phyloP scores from a whole-genome alignment of 1,140 invertebrate species.

The Muscidifurax raptorellus region DNA sequence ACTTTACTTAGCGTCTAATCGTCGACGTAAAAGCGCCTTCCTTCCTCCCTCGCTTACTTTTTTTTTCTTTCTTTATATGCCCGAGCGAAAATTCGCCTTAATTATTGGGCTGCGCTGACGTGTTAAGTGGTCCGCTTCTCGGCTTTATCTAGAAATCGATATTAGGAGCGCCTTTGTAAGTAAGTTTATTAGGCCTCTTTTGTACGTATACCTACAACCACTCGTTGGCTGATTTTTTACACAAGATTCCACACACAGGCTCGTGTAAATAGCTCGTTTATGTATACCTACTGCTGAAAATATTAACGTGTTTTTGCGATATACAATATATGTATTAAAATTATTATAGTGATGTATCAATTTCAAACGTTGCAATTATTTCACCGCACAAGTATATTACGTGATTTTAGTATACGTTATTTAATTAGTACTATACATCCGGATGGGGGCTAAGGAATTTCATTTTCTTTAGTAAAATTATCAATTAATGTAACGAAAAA shows the following conservation, averaged over 20 bases:
- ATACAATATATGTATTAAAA: too few relatives aligned
- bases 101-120: neutral
- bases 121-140: neutral
- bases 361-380: too few relatives aligned
- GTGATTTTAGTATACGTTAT: too few relatives aligned
- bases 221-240: neutral
- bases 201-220: too few relatives aligned
- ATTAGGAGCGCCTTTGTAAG: neutral
- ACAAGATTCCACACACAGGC: neutral
- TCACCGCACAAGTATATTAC: too few relatives aligned
- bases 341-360: too few relatives aligned
- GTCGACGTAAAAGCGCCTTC: neutral
- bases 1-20: neutral
- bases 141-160: constrained; percentile 6
- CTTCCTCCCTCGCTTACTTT: neutral
- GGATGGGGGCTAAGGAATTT: too few relatives aligned
- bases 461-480: too few relatives aligned
- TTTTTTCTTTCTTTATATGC: neutral
- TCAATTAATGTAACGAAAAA: too few relatives aligned
- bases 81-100: neutral
- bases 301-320: too few relatives aligned
- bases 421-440: too few relatives aligned
- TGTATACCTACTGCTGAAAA: too few relatives aligned
- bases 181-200: neutral
- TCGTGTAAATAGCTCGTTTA: neutral